Conservation (phyloP, 2,888 invertebrate species). For the Allolobophora icterica region DNA sequence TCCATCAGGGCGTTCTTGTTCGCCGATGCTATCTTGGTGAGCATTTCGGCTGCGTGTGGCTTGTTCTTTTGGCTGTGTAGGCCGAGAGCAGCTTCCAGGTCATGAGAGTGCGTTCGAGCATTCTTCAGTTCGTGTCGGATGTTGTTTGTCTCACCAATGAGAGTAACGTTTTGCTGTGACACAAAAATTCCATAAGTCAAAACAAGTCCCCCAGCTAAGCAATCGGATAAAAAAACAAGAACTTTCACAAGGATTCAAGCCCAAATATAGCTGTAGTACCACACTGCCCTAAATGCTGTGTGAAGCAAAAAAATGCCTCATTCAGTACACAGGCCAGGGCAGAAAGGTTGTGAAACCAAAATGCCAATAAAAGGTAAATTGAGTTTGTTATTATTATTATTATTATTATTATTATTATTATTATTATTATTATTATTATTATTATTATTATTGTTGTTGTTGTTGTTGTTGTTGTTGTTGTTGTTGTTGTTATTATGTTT, state of each 20-base stretch:
- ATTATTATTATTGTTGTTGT: too few species aligned
- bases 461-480: too few species aligned
- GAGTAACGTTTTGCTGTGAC: slow-evolving; percentile 76
- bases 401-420: too few species aligned
- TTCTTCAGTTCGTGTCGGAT: slow-evolving; percentile 76
- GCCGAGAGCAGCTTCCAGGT: slow-evolving; percentile 73
- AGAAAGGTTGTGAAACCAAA: too few species aligned
- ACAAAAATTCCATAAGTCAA: slow-evolving; percentile 47
- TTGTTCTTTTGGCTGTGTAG: slow-evolving; percentile 60
- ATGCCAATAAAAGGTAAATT: too few species aligned
- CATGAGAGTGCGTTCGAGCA: slow-evolving; percentile 73
- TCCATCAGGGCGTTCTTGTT: slow-evolving; percentile 68
- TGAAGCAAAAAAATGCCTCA: too few species aligned
- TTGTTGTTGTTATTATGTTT: too few species aligned
- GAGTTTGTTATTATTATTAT: too few species aligned
- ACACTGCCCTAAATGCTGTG: too few species aligned
- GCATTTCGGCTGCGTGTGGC: slow-evolving; percentile 50
- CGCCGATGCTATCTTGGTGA: slow-evolving; percentile 67
- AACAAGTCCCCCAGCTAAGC: neutral
- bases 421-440: too few species aligned
- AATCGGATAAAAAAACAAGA: neutral
- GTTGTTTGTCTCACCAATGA: slow-evolving; percentile 80
- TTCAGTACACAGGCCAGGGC: too few species aligned
- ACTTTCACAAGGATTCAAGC: neutral
- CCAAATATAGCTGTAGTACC: neutral